Evolutionary conservation across 2,888 invertebrate species (phyloP).

Genomic region (Tenthredo livida): DNA sequence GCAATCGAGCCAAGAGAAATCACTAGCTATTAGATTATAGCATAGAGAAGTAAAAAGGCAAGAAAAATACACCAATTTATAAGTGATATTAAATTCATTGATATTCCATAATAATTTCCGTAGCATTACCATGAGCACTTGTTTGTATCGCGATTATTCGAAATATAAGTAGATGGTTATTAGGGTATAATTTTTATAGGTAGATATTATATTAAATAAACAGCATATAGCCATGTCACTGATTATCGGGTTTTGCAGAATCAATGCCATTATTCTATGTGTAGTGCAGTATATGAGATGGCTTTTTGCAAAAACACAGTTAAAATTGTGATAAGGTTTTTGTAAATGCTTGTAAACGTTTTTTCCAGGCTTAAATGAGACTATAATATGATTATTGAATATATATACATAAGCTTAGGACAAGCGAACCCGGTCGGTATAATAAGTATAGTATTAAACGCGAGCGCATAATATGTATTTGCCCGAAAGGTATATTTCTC

Average conservation of each 20-base stretch:
- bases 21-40: neutral
- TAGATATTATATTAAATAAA: neutral
- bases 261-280: conserved; percentile 27
- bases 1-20: neutral
- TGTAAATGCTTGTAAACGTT: conserved; percentile 76
- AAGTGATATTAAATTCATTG: neutral
- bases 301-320: conserved; percentile 72
- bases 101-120: conserved; percentile 1
- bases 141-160: neutral
- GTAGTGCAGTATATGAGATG: conserved; percentile 38
- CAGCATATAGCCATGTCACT: neutral
- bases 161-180: neutral
- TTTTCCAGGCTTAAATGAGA: conserved; percentile 32
- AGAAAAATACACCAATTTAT: neutral
- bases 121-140: neutral
- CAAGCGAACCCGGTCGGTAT: conserved; percentile 38
- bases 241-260: neutral
- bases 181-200: neutral
- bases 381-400: conserved; percentile 49
- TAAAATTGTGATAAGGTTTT: conserved; percentile 78
- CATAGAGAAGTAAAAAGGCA: neutral
- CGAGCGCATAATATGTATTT: conserved; percentile 48
- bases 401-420: conserved; percentile 44
- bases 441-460: conserved; percentile 37
- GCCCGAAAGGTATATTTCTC: conserved; percentile 64